Percentiles rank a stretch among this genome's conserved stretches.
These are phyloP conservation scores for Macrotrachela quadricornifera DNA, from an alignment of 1,140 invertebrate species.

Conservation along the genomic window DNA sequence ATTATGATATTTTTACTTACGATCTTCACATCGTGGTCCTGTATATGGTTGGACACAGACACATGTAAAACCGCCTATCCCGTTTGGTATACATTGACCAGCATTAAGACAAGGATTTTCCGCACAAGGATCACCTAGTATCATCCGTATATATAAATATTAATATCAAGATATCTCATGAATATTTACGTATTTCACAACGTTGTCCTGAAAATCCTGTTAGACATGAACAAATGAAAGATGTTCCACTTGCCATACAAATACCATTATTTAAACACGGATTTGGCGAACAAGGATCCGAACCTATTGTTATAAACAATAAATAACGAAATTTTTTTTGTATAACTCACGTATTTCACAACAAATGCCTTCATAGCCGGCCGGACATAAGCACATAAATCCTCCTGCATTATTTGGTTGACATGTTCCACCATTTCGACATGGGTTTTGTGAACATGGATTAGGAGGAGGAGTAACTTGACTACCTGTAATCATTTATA, in stretches of 20 bases:
- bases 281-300: background rate
- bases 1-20: too few relatives aligned
- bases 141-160: background rate
- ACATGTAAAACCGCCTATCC: background rate
- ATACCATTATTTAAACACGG: constrained; percentile 3
- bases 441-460: constrained; percentile 9
- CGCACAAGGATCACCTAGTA: background rate
- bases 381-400: constrained; percentile 6
- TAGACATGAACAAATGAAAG: background rate
- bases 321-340: background rate
- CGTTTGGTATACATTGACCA: constrained; percentile 3
- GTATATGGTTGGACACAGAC: background rate
- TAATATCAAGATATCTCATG: background rate
- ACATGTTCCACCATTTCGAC: constrained; percentile 9
- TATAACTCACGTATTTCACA: background rate
- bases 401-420: background rate
- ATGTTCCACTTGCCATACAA: background rate
- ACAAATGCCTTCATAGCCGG: background rate
- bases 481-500: too few relatives aligned
- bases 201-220: constrained; percentile 2
- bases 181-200: background rate
- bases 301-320: background rate
- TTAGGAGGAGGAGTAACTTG: background rate
- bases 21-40: background rate
- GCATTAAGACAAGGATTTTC: constrained; percentile 3